Evolutionary conservation across 1,140 invertebrate genomes (phyloP).

Genomic region (Nasonia vitripennis): DNA sequence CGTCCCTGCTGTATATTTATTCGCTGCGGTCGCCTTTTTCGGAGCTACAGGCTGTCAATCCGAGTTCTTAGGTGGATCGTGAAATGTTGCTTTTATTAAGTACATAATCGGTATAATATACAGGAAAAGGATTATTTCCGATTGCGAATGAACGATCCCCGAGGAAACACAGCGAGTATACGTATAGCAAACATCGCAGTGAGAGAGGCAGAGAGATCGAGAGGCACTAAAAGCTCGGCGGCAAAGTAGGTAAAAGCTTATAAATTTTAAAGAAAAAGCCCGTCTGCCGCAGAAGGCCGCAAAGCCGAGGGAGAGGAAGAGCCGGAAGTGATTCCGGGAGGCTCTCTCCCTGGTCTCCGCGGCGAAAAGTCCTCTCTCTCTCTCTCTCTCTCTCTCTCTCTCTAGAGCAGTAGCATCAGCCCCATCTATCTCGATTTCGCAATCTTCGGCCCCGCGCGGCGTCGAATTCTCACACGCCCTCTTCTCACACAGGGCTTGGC

Average conservation of each 20-base stretch:
- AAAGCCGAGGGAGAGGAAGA: neutral
- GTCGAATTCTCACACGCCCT: conserved; percentile 51
- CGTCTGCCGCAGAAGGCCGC: neutral
- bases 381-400: too few species aligned
- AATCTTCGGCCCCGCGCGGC: conserved; percentile 53
- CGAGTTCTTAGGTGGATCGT: too few species aligned
- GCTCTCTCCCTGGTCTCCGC: neutral
- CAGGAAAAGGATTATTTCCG: too few species aligned
- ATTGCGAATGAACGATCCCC: too few species aligned
- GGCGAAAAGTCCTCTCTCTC: neutral
- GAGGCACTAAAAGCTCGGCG: neutral
- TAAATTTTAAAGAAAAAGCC: conserved; percentile 41
- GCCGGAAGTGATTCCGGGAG: conserved; percentile 32
- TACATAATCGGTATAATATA: too few species aligned
- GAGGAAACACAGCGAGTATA: too few species aligned
- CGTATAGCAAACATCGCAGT: neutral
- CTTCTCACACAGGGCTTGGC: conserved; percentile 33
- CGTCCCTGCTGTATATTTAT: neutral
- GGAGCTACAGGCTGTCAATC: too few species aligned
- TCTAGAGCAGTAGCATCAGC: neutral
- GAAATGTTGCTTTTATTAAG: too few species aligned
- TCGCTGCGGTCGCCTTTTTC: neutral
- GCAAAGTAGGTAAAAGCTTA: conserved; percentile 37
- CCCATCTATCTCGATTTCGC: conserved; percentile 46
- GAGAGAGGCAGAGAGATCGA: neutral